Conservation (phyloP, 2,797 vertebrate genomes). For the Sebastes matsubarae region DNA sequence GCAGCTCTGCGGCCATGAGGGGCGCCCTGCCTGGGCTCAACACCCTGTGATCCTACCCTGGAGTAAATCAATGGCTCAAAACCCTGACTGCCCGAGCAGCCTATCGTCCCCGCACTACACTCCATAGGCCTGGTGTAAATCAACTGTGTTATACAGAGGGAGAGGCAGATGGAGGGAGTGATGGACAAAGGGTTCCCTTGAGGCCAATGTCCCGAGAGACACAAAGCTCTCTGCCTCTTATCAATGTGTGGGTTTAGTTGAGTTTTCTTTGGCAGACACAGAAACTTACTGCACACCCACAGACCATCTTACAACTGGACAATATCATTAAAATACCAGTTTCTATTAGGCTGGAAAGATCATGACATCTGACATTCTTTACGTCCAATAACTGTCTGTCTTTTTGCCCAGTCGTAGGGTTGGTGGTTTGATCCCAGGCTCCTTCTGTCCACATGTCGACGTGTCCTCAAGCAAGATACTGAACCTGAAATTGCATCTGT, state of each 20-base stretch:
- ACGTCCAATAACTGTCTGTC: background rate
- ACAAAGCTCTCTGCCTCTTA: conserved; percentile 40
- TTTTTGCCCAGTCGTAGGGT: background rate
- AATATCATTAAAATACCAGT: conserved; percentile 24
- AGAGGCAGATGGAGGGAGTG: conserved; percentile 38
- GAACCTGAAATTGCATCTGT: background rate
- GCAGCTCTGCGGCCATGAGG: conserved; percentile 23
- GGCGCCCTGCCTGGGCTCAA: conserved; percentile 31
- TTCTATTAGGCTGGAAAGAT: conserved; percentile 5
- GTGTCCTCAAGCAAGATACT: background rate
- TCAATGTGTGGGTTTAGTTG: conserved; percentile 36
- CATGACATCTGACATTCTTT: conserved; percentile 16
- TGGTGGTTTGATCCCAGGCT: background rate
- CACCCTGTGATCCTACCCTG: conserved; percentile 54
- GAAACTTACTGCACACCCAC: background rate
- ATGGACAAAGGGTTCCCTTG: conserved; percentile 56
- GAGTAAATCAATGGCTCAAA: conserved; percentile 70
- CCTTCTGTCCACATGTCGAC: background rate
- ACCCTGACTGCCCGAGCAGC: conserved; percentile 31
- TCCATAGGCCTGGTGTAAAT: conserved; percentile 60
- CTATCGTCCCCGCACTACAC: background rate
- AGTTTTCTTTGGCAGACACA: conserved; percentile 12
- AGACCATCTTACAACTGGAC: conserved; percentile 7
- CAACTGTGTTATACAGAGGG: conserved; percentile 38
- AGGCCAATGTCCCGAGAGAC: conserved; percentile 39